Base-by-base conservation (phyloP, 1,140 invertebrate genomes). In the Cepaea nemoralis region DNA sequence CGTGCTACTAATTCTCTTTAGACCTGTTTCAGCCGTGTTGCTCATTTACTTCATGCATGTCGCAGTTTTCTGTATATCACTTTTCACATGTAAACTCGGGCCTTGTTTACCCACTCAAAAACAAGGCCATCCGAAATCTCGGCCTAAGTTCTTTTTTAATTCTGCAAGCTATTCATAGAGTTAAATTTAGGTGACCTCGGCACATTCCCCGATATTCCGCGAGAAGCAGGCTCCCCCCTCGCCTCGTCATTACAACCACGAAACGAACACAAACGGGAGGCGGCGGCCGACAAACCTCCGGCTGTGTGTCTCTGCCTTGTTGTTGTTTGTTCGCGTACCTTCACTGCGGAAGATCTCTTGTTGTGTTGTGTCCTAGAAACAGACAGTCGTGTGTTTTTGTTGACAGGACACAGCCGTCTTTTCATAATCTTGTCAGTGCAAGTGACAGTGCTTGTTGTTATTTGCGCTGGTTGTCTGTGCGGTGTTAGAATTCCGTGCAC, bases 121-220 rank as follows among this genome's bases (percentile, higher is more conserved):
- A 39, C 24, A n/a, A 74, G 19, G 70, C 59, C 39, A 78, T 66
- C 22, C 33, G 31, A 10, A 48, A 45, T 2, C 35, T 67, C 0
- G 77, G 75, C 1, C 77, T 42, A 24, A 69, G 77, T 74, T 76
- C 55, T n/a, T n/a, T n/a, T n/a, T n/a, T n/a, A n/a, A n/a, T n/a
- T n/a, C n/a, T n/a, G n/a, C n/a, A n/a, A 35, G 10, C n/a, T 24
- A 55, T 3, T 8, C 19, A 31, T 67, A 31, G 55, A 75, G n/a
- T n/a, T n/a, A 77, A 66, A 27, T 50, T 50, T 63, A 35, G 10
- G 42, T 40, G 27, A n/a, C 19, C 42, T 48, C 27, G 14, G 39
- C 67, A 3, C 55, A 3, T 63, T 63, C n/a, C 50, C 6, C 19
- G 19, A 22, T 22, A 3, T 2, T 2, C 3, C 50, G 3, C 22